phyloP scores from a whole-genome alignment of 92 coral and sea anemone genomes.

The Siderastrea radians region DNA sequence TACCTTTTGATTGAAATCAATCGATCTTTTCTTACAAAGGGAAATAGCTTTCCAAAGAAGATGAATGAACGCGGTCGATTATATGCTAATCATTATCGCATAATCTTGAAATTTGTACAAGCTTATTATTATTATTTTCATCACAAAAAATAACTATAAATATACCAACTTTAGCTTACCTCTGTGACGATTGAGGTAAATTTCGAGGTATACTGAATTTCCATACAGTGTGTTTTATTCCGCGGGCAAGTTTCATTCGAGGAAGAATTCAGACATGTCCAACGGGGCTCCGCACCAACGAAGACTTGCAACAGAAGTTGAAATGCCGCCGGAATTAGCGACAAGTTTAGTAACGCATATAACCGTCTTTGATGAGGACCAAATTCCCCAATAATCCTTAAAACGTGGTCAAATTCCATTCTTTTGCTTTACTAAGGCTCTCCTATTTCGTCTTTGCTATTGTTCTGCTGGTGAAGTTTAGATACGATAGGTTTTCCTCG shows the following conservation, averaged over 20 bases:
- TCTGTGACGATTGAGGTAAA: slow-evolving; percentile 90
- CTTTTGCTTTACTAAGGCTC: neutral
- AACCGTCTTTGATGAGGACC: slow-evolving; percentile 94
- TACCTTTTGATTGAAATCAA: too few species aligned
- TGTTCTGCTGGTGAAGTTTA: neutral
- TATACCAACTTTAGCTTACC: slow-evolving; percentile 53
- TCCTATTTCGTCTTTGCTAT: neutral
- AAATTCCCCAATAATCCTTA: slow-evolving; percentile 96
- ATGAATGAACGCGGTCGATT: too few species aligned
- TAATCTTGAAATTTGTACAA: neutral
- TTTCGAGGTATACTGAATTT: slow-evolving; percentile 79
- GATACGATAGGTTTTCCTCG: neutral
- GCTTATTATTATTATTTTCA: neutral
- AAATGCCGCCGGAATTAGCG: slow-evolving; percentile 95
- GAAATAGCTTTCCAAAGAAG: too few species aligned
- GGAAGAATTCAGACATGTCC: slow-evolving; percentile 84
- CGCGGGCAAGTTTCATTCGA: slow-evolving; percentile 81
- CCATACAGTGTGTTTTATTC: slow-evolving; percentile 76
- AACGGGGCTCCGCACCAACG: slow-evolving; percentile 89
- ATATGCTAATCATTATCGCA: too few species aligned
- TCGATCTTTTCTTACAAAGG: too few species aligned
- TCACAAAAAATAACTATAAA: neutral
- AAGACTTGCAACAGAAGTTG: slow-evolving; percentile 93
- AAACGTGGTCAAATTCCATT: slow-evolving; percentile 98
- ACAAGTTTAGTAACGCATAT: slow-evolving; percentile 84